These are phyloP conservation scores for Machimus atricapillus DNA, from an alignment of 2,888 invertebrate species.

Conservation along the genomic window DNA sequence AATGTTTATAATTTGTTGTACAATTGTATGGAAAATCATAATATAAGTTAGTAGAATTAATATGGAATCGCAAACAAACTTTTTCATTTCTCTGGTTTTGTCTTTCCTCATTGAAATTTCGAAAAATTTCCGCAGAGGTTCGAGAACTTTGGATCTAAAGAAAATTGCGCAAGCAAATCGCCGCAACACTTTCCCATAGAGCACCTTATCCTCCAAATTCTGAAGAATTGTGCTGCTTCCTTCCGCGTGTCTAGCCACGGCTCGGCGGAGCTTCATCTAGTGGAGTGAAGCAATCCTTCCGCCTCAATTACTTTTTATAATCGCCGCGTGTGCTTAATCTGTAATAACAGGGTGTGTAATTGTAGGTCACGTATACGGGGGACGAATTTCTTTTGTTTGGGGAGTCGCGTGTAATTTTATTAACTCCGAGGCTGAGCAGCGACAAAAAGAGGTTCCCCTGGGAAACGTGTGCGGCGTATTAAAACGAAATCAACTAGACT, in stretches of 20 bases:
- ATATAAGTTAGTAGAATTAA: too few species aligned
- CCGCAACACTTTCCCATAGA: neutral
- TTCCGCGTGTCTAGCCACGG: neutral
- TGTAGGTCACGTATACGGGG: constrained; percentile 20
- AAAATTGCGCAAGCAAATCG: neutral
- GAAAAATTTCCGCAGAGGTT: neutral
- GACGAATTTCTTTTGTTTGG: constrained; percentile 14
- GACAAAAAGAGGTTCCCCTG: neutral
- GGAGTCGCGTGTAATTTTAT: constrained; percentile 32
- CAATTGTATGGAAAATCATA: too few species aligned
- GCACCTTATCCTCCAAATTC: neutral
- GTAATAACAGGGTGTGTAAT: constrained; percentile 38
- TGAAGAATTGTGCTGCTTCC: neutral
- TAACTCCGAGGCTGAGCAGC: constrained; percentile 18
- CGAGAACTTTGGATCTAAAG: neutral
- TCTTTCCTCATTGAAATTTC: too few species aligned
- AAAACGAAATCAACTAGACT: constrained; percentile 29
- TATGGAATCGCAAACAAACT: too few species aligned
- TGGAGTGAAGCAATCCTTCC: constrained; percentile 28
- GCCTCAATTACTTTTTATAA: constrained; percentile 33
- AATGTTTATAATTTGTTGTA: too few species aligned
- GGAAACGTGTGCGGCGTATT: constrained; percentile 27
- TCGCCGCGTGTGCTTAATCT: constrained; percentile 28
- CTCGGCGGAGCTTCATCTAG: neutral
- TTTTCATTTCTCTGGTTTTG: too few species aligned